Evolutionary conservation across 1,140 invertebrate species (phyloP), one percentile per base, ranked within the genome.

Genomic region (Habropoda laboriosa): DNA sequence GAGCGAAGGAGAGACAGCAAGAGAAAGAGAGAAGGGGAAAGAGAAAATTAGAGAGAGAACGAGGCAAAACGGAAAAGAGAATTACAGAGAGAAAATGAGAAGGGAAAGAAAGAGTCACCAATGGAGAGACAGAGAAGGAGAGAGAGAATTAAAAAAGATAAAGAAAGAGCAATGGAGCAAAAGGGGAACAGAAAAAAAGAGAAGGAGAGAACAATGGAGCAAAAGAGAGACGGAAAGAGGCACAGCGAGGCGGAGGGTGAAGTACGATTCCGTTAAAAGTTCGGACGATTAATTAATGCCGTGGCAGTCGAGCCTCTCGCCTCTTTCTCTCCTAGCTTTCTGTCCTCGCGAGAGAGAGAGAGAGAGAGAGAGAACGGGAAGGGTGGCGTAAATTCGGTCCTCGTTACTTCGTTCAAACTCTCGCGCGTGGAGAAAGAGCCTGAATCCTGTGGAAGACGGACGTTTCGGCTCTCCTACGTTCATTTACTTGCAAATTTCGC

Each of bases 281-380:
- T 88, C 55, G 78, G 82, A 78, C 83, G 87, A 90, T 90, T 90
- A 89, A 91, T 91, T 89, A 91, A 90, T 87, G 74, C 83, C 81
- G 76, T 57, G 63, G 68, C 60, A 51, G 47, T 74, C 73, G 63
- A 79, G 55, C 2, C 70, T 38, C 64, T 47, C 57, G 12, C 57
- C n/a, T 16, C 1, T 32, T 35, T 24, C 13, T 40, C 75, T 57
- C 38, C 70, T 71, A 40, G 40, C 12, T 24, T 27, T 58, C 57
- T 35, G 73, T 58, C 66, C 51, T 76, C n/a, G n/a, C n/a, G n/a
- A n/a, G n/a, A n/a, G n/a, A n/a, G n/a, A n/a, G n/a, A n/a, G n/a
- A n/a, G n/a, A n/a, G n/a, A n/a, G n/a, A n/a, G n/a, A n/a, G n/a
- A n/a, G n/a, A n/a, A n/a, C n/a, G n/a, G n/a, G n/a, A n/a, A n/a